Evolutionary conservation across 2,888 invertebrate genomes (phyloP).

Genomic region (Apodemia zela): DNA sequence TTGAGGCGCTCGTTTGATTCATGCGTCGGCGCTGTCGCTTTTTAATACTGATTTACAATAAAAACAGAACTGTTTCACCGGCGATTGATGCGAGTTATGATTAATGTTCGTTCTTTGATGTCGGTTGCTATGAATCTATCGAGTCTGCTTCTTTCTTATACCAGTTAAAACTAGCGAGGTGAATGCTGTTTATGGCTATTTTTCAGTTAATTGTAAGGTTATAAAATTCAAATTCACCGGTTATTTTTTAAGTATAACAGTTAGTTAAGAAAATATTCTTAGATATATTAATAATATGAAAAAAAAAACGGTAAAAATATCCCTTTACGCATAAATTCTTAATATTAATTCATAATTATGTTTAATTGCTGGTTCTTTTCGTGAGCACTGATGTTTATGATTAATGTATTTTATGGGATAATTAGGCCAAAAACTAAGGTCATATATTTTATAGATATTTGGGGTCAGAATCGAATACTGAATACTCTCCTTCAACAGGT

Average conservation of each 20-base stretch:
- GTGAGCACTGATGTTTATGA: too few relatives aligned
- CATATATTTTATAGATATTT: too few relatives aligned
- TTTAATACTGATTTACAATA: constrained; percentile 80
- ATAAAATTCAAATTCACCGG: background rate
- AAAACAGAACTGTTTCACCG: constrained; percentile 73
- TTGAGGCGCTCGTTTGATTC: constrained; percentile 73
- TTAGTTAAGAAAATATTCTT: constrained; percentile 8
- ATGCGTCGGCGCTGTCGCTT: constrained; percentile 73
- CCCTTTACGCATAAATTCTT: too few relatives aligned
- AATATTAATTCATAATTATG: too few relatives aligned
- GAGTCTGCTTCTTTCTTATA: constrained; percentile 64
- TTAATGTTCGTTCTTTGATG: constrained; percentile 77
- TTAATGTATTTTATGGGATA: too few relatives aligned
- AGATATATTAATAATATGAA: too few relatives aligned
- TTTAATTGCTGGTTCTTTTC: too few relatives aligned
- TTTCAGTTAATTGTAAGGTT: constrained; percentile 68
- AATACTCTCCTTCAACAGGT: too few relatives aligned
- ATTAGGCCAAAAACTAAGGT: too few relatives aligned
- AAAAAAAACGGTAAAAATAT: too few relatives aligned
- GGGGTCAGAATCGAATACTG: too few relatives aligned
- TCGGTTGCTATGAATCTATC: constrained; percentile 78
- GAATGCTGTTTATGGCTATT: constrained; percentile 56
- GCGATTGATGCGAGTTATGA: constrained; percentile 80
- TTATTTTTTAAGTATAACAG: background rate
- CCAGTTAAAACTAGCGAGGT: constrained; percentile 73